Conservation (phyloP, 2,888 invertebrate species). For the Pantelozetes paolii region DNA sequence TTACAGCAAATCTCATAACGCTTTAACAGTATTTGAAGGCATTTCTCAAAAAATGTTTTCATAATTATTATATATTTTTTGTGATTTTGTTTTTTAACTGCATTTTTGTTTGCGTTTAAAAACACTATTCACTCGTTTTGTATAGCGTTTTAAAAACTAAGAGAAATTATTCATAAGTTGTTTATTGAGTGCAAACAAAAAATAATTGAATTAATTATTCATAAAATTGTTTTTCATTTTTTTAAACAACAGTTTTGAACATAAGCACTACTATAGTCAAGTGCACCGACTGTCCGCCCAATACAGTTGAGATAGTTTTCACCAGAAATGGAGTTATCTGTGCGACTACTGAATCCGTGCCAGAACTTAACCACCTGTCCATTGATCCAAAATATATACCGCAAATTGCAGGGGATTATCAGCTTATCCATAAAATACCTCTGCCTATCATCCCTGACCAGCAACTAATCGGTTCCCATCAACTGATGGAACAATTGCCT, state of each 20-base stretch:
- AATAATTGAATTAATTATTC: too few species aligned
- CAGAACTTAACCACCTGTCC: background rate
- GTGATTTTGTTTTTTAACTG: too few species aligned
- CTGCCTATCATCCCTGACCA: background rate
- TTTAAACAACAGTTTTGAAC: background rate
- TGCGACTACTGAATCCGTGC: conserved; percentile 7
- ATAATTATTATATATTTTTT: too few species aligned
- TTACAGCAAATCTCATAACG: too few species aligned
- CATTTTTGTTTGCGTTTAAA: too few species aligned
- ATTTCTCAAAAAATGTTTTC: too few species aligned
- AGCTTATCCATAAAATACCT: background rate
- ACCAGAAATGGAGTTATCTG: conserved; percentile 10
- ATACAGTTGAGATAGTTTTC: conserved; percentile 21
- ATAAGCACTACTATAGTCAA: background rate
- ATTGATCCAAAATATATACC: background rate
- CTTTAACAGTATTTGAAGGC: too few species aligned
- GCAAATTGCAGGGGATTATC: background rate
- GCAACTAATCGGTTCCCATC: background rate
- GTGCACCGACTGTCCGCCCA: background rate
- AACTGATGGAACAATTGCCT: background rate
- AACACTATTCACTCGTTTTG: too few species aligned
- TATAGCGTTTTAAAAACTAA: too few species aligned
- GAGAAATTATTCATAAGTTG: too few species aligned
- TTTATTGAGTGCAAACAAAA: too few species aligned
- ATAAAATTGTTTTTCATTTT: too few species aligned